Evolutionary conservation across 2,797 vertebrate genomes (phyloP).

Genomic region (Melanotaenia parkinsoni): DNA sequence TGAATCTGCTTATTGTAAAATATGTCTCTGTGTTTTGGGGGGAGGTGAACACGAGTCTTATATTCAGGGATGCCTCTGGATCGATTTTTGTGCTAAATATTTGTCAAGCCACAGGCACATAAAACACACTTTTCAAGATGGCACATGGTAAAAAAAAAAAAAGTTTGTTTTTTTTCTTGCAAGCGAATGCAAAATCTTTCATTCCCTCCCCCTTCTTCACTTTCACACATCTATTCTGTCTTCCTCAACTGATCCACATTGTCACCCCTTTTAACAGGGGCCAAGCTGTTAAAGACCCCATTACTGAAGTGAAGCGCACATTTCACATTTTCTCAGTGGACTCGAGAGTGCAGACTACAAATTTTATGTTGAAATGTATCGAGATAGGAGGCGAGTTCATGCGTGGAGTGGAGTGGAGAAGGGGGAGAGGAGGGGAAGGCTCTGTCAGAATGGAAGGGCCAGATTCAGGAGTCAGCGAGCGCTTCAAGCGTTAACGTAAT

Average conservation of each 20-base stretch:
- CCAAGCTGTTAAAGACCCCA: conserved; percentile 84
- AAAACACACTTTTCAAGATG: conserved; percentile 74
- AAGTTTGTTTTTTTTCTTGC: conserved; percentile 70
- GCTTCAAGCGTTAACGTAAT: conserved; percentile 99
- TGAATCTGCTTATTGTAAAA: conserved; percentile 25
- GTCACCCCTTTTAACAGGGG: conserved; percentile 83
- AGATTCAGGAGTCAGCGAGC: conserved; percentile 90
- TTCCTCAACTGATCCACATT: conserved; percentile 75
- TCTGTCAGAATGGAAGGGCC: conserved; percentile 91
- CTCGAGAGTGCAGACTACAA: conserved; percentile 71
- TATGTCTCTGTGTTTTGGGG: conserved; percentile 15
- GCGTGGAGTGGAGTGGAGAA: conserved; percentile 53
- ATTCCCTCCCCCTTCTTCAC: conserved; percentile 30
- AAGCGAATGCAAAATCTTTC: conserved; percentile 60
- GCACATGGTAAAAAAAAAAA: conserved; percentile 40
- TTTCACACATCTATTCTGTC: conserved; percentile 67
- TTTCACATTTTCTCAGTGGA: conserved; percentile 73
- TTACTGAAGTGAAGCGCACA: conserved; percentile 77
- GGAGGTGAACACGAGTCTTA: conserved; percentile 11
- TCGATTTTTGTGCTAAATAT: conserved; percentile 49
- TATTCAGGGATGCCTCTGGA: conserved; percentile 29
- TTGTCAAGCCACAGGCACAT: conserved; percentile 58
- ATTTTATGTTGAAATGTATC: conserved; percentile 78
- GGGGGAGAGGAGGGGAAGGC: conserved; percentile 78
- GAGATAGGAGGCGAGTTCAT: conserved; percentile 74